A percentile compares a stretch with the other conserved stretches of the same genome.
These are phyloP conservation scores for Matsumurasca onukii DNA, from an alignment of 1,140 invertebrate species.

Conservation along the genomic window DNA sequence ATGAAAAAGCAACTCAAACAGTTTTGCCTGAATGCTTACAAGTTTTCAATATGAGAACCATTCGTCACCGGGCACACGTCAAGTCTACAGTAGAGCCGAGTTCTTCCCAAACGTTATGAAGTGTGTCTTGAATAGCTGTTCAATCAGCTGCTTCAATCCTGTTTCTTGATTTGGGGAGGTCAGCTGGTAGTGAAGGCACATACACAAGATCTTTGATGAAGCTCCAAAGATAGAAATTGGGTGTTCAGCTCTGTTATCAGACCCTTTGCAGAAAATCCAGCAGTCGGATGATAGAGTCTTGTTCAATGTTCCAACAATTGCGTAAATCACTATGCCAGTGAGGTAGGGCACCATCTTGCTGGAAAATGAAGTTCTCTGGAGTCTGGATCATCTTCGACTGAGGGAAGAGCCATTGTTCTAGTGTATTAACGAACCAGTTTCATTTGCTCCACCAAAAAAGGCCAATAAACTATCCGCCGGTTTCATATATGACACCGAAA, in stretches of 20 bases:
- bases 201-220: neutral
- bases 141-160: neutral
- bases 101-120: neutral
- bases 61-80: neutral
- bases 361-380: neutral
- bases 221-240: neutral
- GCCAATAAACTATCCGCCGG: neutral
- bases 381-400: neutral
- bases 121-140: neutral
- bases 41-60: neutral
- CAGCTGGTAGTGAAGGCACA: slow-evolving; percentile 1
- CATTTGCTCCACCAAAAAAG: too few relatives aligned
- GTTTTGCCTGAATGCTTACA: neutral
- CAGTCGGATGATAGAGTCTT: neutral
- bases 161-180: neutral
- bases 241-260: neutral
- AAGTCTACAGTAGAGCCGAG: neutral
- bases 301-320: neutral
- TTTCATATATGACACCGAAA: neutral
- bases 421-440: neutral
- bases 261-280: neutral
- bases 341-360: neutral
- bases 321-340: slow-evolving; percentile 1
- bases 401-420: neutral
- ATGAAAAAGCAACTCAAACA: neutral